Evolutionary conservation across 2,888 invertebrate species (phyloP).

Genomic region (Podotricha telesiphe): DNA sequence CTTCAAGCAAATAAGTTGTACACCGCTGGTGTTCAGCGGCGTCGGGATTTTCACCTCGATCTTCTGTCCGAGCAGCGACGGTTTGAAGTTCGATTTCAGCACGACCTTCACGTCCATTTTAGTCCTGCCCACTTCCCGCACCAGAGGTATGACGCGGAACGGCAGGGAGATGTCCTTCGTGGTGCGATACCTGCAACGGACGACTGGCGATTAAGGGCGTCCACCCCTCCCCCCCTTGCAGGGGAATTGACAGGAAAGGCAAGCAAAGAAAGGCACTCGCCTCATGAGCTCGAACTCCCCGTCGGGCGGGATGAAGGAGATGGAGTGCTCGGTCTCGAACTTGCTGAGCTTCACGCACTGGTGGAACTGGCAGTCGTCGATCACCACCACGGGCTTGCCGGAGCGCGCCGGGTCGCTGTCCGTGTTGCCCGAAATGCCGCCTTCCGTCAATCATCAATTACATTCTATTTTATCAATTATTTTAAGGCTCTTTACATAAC

Average conservation of each 20-base stretch:
- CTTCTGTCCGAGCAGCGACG: slow-evolving; percentile 98
- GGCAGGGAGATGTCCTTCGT: slow-evolving; percentile 99
- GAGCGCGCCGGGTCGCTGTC: slow-evolving; percentile 92
- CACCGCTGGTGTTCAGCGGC: slow-evolving; percentile 98
- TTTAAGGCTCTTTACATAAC: too few species aligned
- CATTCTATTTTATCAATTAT: too few species aligned
- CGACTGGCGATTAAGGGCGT: too few species aligned
- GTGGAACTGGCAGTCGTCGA: slow-evolving; percentile 99
- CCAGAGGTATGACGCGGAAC: slow-evolving; percentile 99
- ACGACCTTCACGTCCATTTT: slow-evolving; percentile 99
- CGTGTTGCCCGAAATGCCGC: slow-evolving; percentile 87
- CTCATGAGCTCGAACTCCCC: slow-evolving; percentile 99
- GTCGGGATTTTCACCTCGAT: slow-evolving; percentile 99
- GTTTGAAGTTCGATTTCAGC: slow-evolving; percentile 99
- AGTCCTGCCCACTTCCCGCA: slow-evolving; percentile 98
- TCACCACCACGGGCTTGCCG: slow-evolving; percentile 99
- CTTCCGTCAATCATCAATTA: too few species aligned
- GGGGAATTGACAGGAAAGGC: too few species aligned
- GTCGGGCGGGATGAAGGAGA: slow-evolving; percentile 99
- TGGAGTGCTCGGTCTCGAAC: slow-evolving; percentile 99
- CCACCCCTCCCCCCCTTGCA: too few species aligned
- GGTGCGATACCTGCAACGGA: slow-evolving; percentile 94
- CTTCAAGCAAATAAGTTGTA: slow-evolving; percentile 99
- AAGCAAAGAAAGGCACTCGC: too few species aligned
- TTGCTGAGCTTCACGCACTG: slow-evolving; percentile 99